These are phyloP conservation scores for Pontoporia blainvillei DNA, from an alignment of 2,113 vertebrate species.

Conservation along the genomic window DNA sequence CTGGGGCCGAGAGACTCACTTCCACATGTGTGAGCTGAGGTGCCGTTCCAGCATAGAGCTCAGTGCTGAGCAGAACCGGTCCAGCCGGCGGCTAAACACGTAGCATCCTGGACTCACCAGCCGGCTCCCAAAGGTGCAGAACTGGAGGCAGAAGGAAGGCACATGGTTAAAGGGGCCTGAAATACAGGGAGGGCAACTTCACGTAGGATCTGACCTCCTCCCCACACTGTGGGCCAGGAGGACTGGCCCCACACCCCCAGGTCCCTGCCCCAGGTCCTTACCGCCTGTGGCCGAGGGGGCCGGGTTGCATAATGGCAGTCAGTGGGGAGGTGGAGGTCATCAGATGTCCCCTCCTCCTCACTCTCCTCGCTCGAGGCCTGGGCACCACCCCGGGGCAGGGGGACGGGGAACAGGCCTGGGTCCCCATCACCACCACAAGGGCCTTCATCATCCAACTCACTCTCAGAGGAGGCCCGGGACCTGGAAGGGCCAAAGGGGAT, in stretches of 20 bases:
- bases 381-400: slow-evolving; percentile 77
- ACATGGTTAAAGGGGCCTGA: not conserved
- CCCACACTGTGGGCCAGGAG: not conserved
- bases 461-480: slow-evolving; percentile 81
- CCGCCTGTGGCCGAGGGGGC: slow-evolving; percentile 89
- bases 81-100: slow-evolving; percentile 91
- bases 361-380: slow-evolving; percentile 91
- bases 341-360: slow-evolving; percentile 82
- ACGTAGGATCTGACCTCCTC: not conserved
- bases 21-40: slow-evolving; percentile 92
- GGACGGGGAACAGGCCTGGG: slow-evolving; percentile 81
- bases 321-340: slow-evolving; percentile 76
- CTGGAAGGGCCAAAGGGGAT: slow-evolving; percentile 69
- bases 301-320: slow-evolving; percentile 84
- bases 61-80: slow-evolving; percentile 91
- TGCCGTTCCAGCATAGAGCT: slow-evolving; percentile 93
- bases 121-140: slow-evolving; percentile 92
- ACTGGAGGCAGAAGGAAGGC: slow-evolving; percentile 71
- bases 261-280: slow-evolving; percentile 71
- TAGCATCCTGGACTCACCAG: slow-evolving; percentile 89
- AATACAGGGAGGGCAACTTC: not conserved
- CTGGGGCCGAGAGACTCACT: slow-evolving; percentile 79
- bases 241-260: not conserved
- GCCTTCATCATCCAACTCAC: slow-evolving; percentile 82
- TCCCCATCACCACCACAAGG: slow-evolving; percentile 78